These are phyloP conservation scores for Pandemis cinnamomeana DNA, from an alignment of 2,888 invertebrate species.

Conservation along the genomic window DNA sequence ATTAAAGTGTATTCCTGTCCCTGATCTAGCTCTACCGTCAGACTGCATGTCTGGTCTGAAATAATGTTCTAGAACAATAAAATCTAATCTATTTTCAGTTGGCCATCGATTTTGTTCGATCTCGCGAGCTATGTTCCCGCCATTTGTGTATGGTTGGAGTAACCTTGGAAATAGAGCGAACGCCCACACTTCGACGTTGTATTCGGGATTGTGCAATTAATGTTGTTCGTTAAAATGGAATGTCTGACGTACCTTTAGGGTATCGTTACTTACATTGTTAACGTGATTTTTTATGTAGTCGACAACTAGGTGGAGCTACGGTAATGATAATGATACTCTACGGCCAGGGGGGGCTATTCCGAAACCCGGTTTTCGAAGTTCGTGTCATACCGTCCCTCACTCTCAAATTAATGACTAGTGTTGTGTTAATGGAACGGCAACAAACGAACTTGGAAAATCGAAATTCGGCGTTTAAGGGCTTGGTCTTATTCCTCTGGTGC, in stretches of 20 bases:
- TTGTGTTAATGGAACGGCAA: no score
- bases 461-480: no score
- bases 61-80: conserved; percentile 56
- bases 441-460: no score
- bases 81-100: conserved; percentile 27
- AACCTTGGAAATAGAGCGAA: conserved; percentile 70
- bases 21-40: conserved; percentile 53
- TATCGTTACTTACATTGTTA: conserved; percentile 4
- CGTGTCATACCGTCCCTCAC: no score
- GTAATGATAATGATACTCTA: no score
- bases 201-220: conserved; percentile 55
- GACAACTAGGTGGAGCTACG: no score
- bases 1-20: conserved; percentile 37
- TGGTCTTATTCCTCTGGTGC: no score
- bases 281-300: not conserved
- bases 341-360: no score
- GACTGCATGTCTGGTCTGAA: conserved; percentile 61
- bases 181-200: conserved; percentile 71
- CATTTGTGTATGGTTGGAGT: conserved; percentile 38
- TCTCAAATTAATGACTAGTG: no score
- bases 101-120: conserved; percentile 15
- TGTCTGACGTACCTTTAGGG: conserved; percentile 31
- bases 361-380: no score
- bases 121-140: conserved; percentile 14
- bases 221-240: conserved; percentile 29